Base-by-base conservation (phyloP, 2,797 vertebrate genomes). In the Scleropages formosus region DNA sequence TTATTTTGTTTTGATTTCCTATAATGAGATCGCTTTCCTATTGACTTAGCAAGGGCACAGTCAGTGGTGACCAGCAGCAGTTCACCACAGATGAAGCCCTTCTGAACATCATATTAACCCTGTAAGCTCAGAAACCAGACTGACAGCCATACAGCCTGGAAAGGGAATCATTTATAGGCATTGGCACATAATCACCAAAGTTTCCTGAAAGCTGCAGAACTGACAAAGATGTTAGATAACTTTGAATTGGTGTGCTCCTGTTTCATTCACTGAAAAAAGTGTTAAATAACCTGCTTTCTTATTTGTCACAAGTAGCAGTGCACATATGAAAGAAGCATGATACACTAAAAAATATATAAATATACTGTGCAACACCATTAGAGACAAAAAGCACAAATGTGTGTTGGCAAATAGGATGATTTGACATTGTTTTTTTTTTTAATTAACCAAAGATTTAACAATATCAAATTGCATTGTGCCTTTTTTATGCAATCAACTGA, bases 401-500 rank as follows among this genome's bases (percentile, higher is more conserved):
- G 70, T 31, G 56, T 72, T 31, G 27, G 20, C 56, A 72, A 39
- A 72, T 20, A 24, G 56, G 70, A n/a, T 61, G 16, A 22, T 3
- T n/a, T 61, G 20, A 22, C 59, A 20, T 22, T 61, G 61, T 22
- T 51, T 9, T 10, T 22, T 61, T 61, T 22, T 51, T 9, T 10
- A 20, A 61, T 61, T 4, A 60, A 60, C 27, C 44, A 31, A 60
- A 47, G 31, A 59, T 64, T 64, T 13, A 27, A n/a, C n/a, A 58
- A 61, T 60, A 16, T 44, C 15, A 46, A 11, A 60, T 44, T n/a
- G 39, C 31, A 44, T 11, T 1, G 31, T 60, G 49, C 22, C 70
- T 39, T 39, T n/a, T 67, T 68, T 47, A 49, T 49, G 49, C 26
- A 65, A 74, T 65, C 75, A 62, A 61, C 26, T n/a, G 66, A 76